Evolutionary conservation across 2,797 vertebrate genomes (phyloP), one percentile per base, ranked within the genome.

Genomic region (Chaenodraco wilsoni): DNA sequence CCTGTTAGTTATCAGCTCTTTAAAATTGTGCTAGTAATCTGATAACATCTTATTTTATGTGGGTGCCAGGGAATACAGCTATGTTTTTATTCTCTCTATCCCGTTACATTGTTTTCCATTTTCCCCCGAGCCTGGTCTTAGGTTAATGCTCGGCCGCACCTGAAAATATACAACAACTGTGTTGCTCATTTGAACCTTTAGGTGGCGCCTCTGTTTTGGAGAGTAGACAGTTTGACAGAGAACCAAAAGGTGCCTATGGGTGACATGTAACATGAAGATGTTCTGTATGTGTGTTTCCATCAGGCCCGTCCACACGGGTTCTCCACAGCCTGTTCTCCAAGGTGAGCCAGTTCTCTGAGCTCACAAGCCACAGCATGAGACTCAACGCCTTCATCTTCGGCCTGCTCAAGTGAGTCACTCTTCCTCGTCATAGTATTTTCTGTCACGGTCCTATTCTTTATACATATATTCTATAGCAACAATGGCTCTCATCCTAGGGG

Each of bases 351-450:
- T 98, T 93, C 88, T 94, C 95, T 0, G 98, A 99, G 89, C 95
- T 99, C 84, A 97, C 93, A 69, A 98, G 92, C 81, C 96, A 96
- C 88, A 95, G 85, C 80, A 98, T 98, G 96, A 96, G 98, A 72
- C 96, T 99, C 89, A 97, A 99, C 0, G 96, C 98, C 5, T 99
- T 99, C 94, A 94, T 99, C 93, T 96, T 99, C 0, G 98, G 97
- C 67, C 95, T 99, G 50, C 96, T 99, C 78, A 99, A 99, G 98
- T 99, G 84, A 97, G 98, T 82, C 10, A 0, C 7, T 45, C 45
- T 2, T 19, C 5, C 49, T 50, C 9, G 9, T 52, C 54, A 9
- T 2, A 5, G 9, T 49, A 44, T 52, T 56, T 46, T 7, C n/a
- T 21, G 2, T 55, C 8, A 11, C 13, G 50, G 44, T 45, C 16